Base-by-base conservation (phyloP, 2,113 vertebrate genomes). In the Trogon melanurus region DNA sequence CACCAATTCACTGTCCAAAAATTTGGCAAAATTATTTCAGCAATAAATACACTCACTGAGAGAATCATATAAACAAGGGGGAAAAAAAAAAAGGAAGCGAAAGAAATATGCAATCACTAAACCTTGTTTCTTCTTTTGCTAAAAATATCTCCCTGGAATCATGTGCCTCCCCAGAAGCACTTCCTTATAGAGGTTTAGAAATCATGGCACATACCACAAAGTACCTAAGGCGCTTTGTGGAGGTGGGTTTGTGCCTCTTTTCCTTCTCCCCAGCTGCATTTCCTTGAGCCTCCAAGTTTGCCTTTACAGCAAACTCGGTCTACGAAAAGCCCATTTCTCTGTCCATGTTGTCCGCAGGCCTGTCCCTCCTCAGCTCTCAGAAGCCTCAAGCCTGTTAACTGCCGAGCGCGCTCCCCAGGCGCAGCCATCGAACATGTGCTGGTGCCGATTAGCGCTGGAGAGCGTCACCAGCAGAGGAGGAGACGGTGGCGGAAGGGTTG, bases 81-180 rank as follows among this genome's bases (percentile, higher is more conserved):
- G 13, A 3, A 11, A 22, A 16, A 1, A 26, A 85, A 69, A 32
- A 9, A 4, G 25, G 91, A 92, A 96, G n/a, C 18, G 36, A 85
- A 88, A 75, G 12, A 81, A 80, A 85, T 5, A 57, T 9, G 47
- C 79, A 90, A 29, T 67, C 82, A 74, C 23, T 27, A 30, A 41
- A 23, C 4, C 48, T 2, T 29, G 47, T 0, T 6, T 61, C 93
- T 83, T 48, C 44, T 83, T 60, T 60, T 56, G 64, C 85, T 89
- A 89, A 87, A 75, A 88, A 84, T 65, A 94, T 25, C 30, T 71
- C n/a, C 32, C 70, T 50, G 53, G 36, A 89, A 80, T 74, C 90
- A 84, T 15, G 23, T 72, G 57, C 45, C 41, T 92, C 51, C 58
- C 92, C 58, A 79, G 53, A 79, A 86, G 23, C 0, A 1, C 32